Base-by-base conservation (phyloP, 2,113 vertebrate species). In the Laterallus jamaicensis region DNA sequence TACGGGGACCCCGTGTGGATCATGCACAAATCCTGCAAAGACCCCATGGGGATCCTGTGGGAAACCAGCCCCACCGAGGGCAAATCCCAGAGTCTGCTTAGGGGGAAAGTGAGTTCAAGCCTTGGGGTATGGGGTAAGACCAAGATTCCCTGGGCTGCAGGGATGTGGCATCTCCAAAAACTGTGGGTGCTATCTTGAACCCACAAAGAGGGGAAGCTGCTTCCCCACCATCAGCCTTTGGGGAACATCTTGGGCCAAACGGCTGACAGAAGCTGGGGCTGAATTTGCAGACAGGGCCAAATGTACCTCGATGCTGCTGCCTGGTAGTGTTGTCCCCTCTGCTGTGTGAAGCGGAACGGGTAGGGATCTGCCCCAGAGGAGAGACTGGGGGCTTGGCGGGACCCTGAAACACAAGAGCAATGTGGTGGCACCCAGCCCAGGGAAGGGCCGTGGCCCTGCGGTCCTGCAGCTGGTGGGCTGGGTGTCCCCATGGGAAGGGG, bases 391-490 rank as follows among this genome's bases (percentile, higher is more conserved):
- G 10, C 49, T 86, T 90, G 82, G 66, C 1, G 3, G 42, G 47
- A 88, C 49, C 52, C 70, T 78, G 69, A 93, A 79, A 76, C 44
- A 50, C 26, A 47, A 89, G 66, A 85, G 39, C 29, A 87, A 86
- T 87, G 58, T 29, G 54, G 28, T 95, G 84, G 81, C 78, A 87
- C 8, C 4, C 70, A 62, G 86, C 77, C 58, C 42, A 84, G 69
- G 19, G 66, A 62, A 60, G 49, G 49, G 32, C 60, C 77, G 28
- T 0, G 2, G 59, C 47, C 75, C 63, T 82, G 71, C 0, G 2
- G 76, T 60, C 22, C 69, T 86, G 58, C 58, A 93, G 90, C 47
- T 90, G 35, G 54, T 95, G 74, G 49, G 69, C n/a, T 69, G 83
- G 16, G 26, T 87, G 25, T 68, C 40, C 69, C 29, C 32, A 66